These are phyloP conservation scores for Apus apus DNA, from an alignment of 2,113 vertebrate species.

Conservation along the genomic window DNA sequence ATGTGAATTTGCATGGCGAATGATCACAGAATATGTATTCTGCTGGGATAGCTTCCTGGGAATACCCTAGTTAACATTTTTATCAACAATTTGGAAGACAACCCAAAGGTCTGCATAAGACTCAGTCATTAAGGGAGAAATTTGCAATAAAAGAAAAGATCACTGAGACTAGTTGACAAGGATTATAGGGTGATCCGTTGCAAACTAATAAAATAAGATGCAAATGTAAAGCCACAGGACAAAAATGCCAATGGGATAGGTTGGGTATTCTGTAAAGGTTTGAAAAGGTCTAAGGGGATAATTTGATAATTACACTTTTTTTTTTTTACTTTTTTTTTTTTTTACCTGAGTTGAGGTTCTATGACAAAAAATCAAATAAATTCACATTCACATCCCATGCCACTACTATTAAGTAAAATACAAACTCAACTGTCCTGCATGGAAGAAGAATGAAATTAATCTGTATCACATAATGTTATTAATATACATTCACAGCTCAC, in stretches of 20 bases:
- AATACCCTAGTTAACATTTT: not conserved
- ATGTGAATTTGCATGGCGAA: slow-evolving; percentile 10
- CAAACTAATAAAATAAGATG: not conserved
- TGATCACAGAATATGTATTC: not conserved
- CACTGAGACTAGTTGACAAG: not conserved
- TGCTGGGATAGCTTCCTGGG: not conserved
- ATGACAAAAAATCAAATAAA: slow-evolving; percentile 29
- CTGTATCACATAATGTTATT: slow-evolving; percentile 14
- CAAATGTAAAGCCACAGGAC: not conserved
- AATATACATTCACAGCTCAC: slow-evolving; percentile 50
- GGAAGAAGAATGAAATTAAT: slow-evolving; percentile 30
- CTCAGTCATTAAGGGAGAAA: not conserved
- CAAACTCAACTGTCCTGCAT: slow-evolving; percentile 33
- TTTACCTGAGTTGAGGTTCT: not conserved
- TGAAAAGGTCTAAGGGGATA: not conserved
- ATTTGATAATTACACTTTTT: not conserved
- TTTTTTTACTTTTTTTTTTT: not conserved
- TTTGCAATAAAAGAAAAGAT: not conserved
- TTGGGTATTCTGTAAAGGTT: not conserved
- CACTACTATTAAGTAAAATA: not conserved
- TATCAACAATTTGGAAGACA: not conserved
- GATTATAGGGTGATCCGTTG: not conserved
- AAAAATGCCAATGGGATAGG: not conserved
- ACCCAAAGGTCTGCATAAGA: not conserved
- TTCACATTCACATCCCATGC: not conserved